Percentiles rank a stretch among this genome's conserved stretches.
phyloP scores from a whole-genome alignment of 2,113 vertebrate species.

The Pollachius pollachius region DNA sequence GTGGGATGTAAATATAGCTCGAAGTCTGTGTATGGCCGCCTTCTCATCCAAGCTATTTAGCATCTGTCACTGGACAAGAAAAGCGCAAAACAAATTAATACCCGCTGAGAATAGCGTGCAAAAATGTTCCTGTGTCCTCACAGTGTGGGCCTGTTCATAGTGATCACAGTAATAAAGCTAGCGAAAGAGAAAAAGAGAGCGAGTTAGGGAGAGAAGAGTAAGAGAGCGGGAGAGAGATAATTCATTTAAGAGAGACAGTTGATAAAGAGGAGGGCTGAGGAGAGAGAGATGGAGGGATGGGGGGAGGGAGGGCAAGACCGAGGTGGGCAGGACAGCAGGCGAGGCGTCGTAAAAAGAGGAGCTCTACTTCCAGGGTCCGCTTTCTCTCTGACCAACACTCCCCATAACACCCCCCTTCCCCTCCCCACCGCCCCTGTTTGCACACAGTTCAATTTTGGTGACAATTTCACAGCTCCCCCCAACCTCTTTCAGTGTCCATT shows the following conservation, averaged over 20 bases:
- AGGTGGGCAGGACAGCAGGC: background rate
- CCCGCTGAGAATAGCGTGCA: conserved; percentile 51
- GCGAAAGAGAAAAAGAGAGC: background rate
- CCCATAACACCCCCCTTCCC: conserved; percentile 18
- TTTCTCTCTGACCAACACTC: conserved; percentile 45
- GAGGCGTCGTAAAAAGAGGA: conserved; percentile 35
- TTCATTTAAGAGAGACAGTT: conserved; percentile 56
- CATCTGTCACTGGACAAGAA: conserved; percentile 46
- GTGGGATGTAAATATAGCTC: conserved; percentile 12
- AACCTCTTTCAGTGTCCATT: conserved; percentile 63
- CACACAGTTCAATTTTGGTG: conserved; percentile 71
- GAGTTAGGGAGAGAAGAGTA: conserved; percentile 19
- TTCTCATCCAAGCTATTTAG: conserved; percentile 41
- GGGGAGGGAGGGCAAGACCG: conserved; percentile 19
- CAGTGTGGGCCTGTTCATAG: conserved; percentile 70
- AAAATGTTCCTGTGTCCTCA: conserved; percentile 54
- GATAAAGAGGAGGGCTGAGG: conserved; percentile 17
- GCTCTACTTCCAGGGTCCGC: conserved; percentile 34
- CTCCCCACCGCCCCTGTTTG: conserved; percentile 60
- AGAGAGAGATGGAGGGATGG: conserved; percentile 37
- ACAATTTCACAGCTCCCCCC: conserved; percentile 75
- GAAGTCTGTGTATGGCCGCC: conserved; percentile 9
- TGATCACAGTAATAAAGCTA: conserved; percentile 11
- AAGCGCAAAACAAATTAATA: conserved; percentile 54
- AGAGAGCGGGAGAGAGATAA: conserved; percentile 49